phyloP scores from a whole-genome alignment of 2,113 vertebrate genomes.

The Ardeotis arabs region DNA sequence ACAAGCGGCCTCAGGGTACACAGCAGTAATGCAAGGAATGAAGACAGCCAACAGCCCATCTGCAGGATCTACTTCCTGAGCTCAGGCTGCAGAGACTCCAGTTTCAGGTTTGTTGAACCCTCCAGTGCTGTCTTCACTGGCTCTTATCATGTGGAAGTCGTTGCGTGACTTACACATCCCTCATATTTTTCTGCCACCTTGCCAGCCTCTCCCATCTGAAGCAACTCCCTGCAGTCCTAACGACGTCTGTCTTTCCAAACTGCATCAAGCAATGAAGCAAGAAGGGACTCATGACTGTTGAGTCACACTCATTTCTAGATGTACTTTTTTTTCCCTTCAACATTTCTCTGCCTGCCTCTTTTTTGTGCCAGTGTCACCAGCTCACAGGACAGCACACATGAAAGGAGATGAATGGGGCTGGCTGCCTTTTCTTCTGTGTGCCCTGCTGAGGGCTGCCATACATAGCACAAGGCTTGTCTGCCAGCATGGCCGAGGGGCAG shows the following conservation, averaged over 20 bases:
- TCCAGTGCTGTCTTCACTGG: neutral
- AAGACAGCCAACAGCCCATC: neutral
- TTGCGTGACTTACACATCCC: neutral
- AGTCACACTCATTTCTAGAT: neutral
- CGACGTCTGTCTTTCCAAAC: neutral
- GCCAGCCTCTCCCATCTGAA: neutral
- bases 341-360: neutral
- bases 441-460: neutral
- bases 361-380: neutral
- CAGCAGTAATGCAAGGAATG: neutral
- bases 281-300: neutral
- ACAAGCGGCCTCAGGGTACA: neutral
- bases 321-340: neutral
- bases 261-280: neutral
- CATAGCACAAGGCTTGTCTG: neutral
- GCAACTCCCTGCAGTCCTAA: neutral
- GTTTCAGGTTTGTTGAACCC: neutral
- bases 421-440: neutral
- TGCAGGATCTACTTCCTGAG: neutral
- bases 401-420: neutral
- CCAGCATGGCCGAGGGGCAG: neutral
- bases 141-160: neutral
- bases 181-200: neutral
- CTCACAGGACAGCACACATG: neutral
- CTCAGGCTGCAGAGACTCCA: fast-evolving